These are phyloP conservation scores for Myopa tessellatipennis DNA, from an alignment of 2,888 invertebrate genomes.

Conservation along the genomic window DNA sequence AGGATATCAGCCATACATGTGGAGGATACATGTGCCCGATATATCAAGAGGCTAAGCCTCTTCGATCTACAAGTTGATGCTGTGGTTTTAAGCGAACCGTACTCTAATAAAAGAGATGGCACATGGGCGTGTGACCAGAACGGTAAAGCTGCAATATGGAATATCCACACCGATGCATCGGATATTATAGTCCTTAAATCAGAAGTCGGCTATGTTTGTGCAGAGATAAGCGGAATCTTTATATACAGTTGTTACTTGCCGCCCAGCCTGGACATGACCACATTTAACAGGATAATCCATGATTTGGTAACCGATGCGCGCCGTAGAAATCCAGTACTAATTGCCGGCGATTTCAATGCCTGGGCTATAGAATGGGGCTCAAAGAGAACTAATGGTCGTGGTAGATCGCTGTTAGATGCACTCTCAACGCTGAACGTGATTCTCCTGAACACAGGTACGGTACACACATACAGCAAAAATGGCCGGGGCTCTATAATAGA, in stretches of 20 bases:
- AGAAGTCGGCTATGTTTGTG: neutral
- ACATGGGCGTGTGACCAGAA: neutral
- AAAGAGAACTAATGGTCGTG: neutral
- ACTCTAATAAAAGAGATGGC: neutral
- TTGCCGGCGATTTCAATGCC: no score
- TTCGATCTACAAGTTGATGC: neutral
- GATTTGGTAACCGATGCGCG: no score
- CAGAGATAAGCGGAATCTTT: no score
- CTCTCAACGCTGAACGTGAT: neutral
- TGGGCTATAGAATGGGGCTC: neutral
- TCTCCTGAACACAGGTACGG: neutral
- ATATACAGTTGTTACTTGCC: no score
- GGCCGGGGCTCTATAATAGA: neutral
- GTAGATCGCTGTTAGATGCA: neutral
- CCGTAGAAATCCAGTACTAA: no score
- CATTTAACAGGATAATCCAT: no score
- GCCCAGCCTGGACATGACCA: no score
- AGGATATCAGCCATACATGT: neutral
- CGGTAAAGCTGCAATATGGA: neutral
- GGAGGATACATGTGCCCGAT: neutral
- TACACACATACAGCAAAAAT: neutral
- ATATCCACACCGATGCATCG: neutral
- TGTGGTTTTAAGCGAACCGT: neutral
- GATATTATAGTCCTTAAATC: neutral
- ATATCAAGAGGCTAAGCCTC: neutral